Percentiles rank a stretch among this genome's conserved stretches.
Conservation (phyloP, 2,888 invertebrate species). For the Girardia tigrina region DNA sequence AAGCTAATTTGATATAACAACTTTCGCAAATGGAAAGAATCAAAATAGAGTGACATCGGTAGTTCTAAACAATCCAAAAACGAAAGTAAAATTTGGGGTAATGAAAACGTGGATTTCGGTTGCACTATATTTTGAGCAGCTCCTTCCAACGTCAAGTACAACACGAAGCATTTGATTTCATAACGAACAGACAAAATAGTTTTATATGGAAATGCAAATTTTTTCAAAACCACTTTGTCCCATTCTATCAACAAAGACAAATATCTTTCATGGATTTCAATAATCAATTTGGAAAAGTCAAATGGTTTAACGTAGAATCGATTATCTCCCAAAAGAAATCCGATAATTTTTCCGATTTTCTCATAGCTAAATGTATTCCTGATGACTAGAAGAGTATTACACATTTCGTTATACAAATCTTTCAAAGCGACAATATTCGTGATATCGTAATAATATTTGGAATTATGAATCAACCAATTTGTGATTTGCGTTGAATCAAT, state of each 20-base stretch:
- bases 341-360: neutral
- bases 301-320: neutral
- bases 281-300: neutral
- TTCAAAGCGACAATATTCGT: neutral
- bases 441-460: neutral
- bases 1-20: neutral
- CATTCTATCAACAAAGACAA: neutral
- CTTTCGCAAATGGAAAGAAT: neutral
- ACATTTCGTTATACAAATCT: neutral
- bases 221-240: neutral
- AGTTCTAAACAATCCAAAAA: slow-evolving; percentile 13
- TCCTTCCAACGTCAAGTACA: neutral
- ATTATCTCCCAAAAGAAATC: neutral
- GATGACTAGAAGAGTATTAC: neutral
- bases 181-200: neutral
- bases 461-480: neutral
- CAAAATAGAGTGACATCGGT: neutral
- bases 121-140: neutral
- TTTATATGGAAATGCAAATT: slow-evolving; percentile 12
- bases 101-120: neutral
- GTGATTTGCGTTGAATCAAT: neutral
- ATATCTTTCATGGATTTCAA: neutral
- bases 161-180: neutral
- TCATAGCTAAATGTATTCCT: neutral
- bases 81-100: neutral